Conservation (phyloP, 2,113 vertebrate species). For the Puffinus mauretanicus region DNA sequence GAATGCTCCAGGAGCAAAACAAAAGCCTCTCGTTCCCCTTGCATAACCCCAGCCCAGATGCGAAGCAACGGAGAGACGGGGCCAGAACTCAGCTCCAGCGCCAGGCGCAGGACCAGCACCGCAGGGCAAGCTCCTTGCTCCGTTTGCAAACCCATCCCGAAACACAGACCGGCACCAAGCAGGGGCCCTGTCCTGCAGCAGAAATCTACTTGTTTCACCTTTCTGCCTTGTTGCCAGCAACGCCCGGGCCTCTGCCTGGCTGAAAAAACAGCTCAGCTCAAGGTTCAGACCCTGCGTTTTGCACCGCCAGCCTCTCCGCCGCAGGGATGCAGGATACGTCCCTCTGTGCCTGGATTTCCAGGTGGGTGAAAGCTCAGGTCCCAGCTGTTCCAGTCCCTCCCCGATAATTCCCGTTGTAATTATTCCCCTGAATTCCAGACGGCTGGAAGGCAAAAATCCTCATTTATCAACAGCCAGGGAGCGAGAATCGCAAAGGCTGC, state of each 20-base stretch:
- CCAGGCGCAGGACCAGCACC: neutral
- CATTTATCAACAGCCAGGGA: neutral
- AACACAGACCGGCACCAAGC: neutral
- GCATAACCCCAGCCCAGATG: neutral
- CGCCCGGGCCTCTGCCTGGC: neutral
- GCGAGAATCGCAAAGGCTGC: neutral
- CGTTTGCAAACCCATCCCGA: fast-evolving
- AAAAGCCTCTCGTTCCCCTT: neutral
- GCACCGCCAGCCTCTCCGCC: neutral
- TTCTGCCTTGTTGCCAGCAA: neutral
- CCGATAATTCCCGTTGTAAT: neutral
- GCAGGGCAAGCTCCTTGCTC: neutral
- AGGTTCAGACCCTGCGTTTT: neutral
- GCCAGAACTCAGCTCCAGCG: neutral
- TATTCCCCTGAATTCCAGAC: slow-evolving; percentile 10
- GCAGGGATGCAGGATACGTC: fast-evolving
- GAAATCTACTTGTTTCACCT: neutral
- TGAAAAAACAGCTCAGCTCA: neutral
- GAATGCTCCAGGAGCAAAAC: slow-evolving; percentile 34
- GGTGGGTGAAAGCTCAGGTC: slow-evolving; percentile 12
- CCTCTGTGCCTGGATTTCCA: neutral
- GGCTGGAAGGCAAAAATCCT: neutral
- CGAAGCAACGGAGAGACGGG: neutral
- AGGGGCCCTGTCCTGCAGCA: neutral
- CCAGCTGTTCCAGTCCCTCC: neutral